Evolutionary conservation across 2,888 invertebrate genomes (phyloP), one percentile per base, ranked within the genome.

Genomic region (Nipponacmea schrenckii): DNA sequence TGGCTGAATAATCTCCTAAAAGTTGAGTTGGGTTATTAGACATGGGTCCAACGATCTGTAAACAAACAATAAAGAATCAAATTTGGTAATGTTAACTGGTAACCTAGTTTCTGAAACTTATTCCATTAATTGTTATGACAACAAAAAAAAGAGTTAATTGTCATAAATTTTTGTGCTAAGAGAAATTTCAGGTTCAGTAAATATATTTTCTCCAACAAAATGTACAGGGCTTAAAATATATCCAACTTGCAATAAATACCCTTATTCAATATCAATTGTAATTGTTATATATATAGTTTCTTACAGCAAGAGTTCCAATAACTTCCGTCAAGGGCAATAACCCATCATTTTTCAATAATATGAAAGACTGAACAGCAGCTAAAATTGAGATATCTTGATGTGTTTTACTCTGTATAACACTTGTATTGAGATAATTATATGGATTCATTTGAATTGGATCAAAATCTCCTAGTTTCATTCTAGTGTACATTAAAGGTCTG

Each of bases 1-100:
- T 71, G 0, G 87, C 78, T n/a, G 80, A 73, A 70, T 87, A 87
- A 71, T 84, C 83, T 4, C 88, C 88, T 75, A 81, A 86, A 7
- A 86, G 50, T 50, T 80, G 79, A 2, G 68, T 68, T 0, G 82
- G 31, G 68, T 86, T 85, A 74, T 85, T 77, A 5, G 86, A 82
- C 84, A 87, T 84, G 3, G 88, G 88, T 15, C 88, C 88, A 64
- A 88, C 78, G 26, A 88, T 73, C 87, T 87, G 75, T 65, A 78
- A 69, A 20, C 31, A 62, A 64, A n/a, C n/a, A 24, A 56, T 10
- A 0, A 20, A 24, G 12, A 1, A 56, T 12, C 12, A 24, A 45
- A 69, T 20, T 20, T 8, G 10, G 39, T 5, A 39, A 39, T 39
- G 39, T 10, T 8, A 10, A 39, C 10, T 39, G 7, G 8, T 8